Evolutionary conservation across 2,888 invertebrate species (phyloP).

Genomic region (Hymenopus coronatus): DNA sequence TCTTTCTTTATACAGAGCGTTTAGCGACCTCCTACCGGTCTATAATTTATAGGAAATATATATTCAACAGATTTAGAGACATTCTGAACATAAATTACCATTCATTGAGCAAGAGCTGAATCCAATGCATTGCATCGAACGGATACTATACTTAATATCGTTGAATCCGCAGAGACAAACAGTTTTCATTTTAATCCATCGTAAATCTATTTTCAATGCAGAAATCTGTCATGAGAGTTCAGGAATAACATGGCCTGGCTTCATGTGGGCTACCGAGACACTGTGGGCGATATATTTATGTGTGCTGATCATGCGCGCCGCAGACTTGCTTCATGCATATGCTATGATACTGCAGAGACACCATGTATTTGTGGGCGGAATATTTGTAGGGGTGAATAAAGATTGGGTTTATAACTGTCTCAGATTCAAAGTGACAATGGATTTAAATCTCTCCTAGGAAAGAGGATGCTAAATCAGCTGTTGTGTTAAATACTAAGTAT

Average conservation of each 20-base stretch:
- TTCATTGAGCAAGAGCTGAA: not conserved
- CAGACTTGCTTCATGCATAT: not conserved
- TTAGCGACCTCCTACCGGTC: not conserved
- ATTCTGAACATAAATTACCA: not conserved
- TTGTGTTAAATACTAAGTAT: too few relatives aligned
- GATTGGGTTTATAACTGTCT: too few relatives aligned
- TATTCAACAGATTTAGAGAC: not conserved
- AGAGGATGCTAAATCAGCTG: too few relatives aligned
- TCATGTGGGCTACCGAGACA: not conserved
- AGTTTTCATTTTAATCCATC: not conserved
- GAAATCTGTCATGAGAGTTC: not conserved
- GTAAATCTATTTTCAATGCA: not conserved
- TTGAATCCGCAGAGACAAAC: not conserved
- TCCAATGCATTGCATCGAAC: not conserved
- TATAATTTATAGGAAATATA: not conserved
- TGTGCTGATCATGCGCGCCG: not conserved
- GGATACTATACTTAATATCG: not conserved
- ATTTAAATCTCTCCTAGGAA: too few relatives aligned
- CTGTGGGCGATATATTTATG: not conserved
- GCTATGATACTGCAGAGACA: not conserved
- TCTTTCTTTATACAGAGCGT: too few relatives aligned
- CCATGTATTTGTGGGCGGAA: not conserved
- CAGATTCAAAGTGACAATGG: not conserved
- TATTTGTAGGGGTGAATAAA: not conserved
- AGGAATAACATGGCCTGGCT: not conserved